These are phyloP conservation scores for Momotus momota DNA, from an alignment of 2,797 vertebrate genomes.

Conservation along the genomic window DNA sequence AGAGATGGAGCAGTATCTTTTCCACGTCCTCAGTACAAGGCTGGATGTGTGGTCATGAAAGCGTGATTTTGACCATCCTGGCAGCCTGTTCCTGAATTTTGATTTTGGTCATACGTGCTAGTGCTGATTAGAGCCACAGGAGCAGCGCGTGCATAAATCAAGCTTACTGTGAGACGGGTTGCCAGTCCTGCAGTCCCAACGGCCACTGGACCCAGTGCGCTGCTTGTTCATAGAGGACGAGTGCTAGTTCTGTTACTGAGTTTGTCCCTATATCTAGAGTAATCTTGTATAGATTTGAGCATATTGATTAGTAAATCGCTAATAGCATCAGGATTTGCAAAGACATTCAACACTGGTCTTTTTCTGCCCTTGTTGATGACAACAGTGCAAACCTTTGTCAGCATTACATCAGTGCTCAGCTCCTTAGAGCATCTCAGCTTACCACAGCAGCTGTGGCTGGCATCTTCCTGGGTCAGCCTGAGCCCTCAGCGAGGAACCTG, in stretches of 20 bases:
- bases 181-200: background rate
- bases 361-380: background rate
- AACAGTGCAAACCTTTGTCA: background rate
- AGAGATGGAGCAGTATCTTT: background rate
- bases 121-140: background rate
- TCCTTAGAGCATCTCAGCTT: background rate
- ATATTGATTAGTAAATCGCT: background rate
- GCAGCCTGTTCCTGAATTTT: background rate
- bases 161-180: background rate
- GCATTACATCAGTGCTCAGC: accelerated
- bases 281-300: background rate
- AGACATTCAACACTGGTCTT: background rate
- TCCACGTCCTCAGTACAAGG: background rate
- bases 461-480: background rate
- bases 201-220: accelerated
- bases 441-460: accelerated
- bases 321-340: background rate
- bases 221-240: background rate
- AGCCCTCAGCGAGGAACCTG: background rate
- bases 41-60: background rate
- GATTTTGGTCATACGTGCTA: background rate
- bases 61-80: background rate
- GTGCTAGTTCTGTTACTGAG: background rate
- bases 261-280: background rate
- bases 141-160: background rate